Evolutionary conservation across 2,113 vertebrate species (phyloP), one percentile per base, ranked within the genome.

Genomic region (Oenanthe oenanthe): DNA sequence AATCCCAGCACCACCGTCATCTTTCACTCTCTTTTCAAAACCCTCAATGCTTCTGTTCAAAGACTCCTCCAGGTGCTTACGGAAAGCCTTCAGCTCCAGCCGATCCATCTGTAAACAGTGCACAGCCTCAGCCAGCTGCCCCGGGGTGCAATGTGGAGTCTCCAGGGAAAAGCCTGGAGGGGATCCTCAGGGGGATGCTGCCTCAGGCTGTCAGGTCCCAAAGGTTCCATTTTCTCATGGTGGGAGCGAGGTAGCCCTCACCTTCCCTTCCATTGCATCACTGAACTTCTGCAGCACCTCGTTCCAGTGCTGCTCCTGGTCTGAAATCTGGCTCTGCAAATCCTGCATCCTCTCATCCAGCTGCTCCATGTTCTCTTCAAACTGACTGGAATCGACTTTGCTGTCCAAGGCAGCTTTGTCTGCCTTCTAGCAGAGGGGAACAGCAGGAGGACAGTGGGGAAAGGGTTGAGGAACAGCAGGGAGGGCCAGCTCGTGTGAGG

Each of bases 261-360:
- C 99, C 98, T 99, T 99, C 75, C 63, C 92, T 50, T 98, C 98
- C 34, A 36, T 36, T 36, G 34, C 34, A 36, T 36, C 34, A 36
- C 34, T 36, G 47, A 99, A 97, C 36, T 94, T 96, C 45, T 98
- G 97, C 8, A 98, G 88, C 72, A 98, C 47, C 11, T 96, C 96
- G 56, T 98, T 94, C 98, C 98, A 99, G 97, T 98, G 97, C 93
- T 98, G 96, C 90, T 98, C 98, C 95, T 98, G 98, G 10, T 87
- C 97, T 0, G 68, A 97, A 95, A 99, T 95, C 94, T 97, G 98
- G 74, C 95, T 96, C 73, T 98, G 95, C 51, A 99, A 94, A 38
- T 98, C 98, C 92, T 98, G 97, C 51, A 98, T 96, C 97, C 98
- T 97, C 68, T 82, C 51, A 40, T 94, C 34, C 34, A 36, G 34